Evolutionary conservation across 2,888 invertebrate species (phyloP).

Genomic region (Agrotis clavis): DNA sequence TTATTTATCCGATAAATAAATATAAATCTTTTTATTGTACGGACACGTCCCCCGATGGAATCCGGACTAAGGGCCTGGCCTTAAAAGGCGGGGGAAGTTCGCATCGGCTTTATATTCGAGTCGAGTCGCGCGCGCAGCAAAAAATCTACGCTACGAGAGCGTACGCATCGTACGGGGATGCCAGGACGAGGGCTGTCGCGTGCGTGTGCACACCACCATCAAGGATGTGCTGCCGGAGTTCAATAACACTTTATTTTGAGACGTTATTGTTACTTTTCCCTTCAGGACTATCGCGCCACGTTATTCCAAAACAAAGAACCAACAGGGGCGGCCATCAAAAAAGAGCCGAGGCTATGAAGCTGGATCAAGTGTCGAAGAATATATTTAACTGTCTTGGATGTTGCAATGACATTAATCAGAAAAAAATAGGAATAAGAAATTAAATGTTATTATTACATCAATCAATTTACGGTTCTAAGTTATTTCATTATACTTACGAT

Average conservation of each 20-base stretch:
- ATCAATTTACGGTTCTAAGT: too few relatives aligned
- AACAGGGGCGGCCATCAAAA: too few relatives aligned
- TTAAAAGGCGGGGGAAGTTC: constrained; percentile 86
- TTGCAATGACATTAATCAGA: too few relatives aligned
- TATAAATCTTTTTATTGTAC: constrained; percentile 87
- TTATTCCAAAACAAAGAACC: too few relatives aligned
- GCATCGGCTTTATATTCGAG: constrained; percentile 82
- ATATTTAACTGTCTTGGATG: too few relatives aligned
- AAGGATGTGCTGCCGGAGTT: constrained; percentile 38
- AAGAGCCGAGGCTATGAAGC: too few relatives aligned
- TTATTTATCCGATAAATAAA: constrained; percentile 85
- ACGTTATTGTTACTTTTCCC: not conserved
- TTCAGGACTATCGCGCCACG: too few relatives aligned
- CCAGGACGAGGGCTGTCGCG: constrained; percentile 73
- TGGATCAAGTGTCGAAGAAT: too few relatives aligned
- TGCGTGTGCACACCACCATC: constrained; percentile 57
- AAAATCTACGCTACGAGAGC: constrained; percentile 87
- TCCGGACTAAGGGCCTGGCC: constrained; percentile 85
- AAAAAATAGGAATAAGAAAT: too few relatives aligned
- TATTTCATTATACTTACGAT: too few relatives aligned
- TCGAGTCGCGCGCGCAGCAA: constrained; percentile 78
- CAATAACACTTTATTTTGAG: not conserved
- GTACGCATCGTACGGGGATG: constrained; percentile 85
- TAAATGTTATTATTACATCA: too few relatives aligned
- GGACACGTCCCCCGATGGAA: constrained; percentile 85